phyloP scores from a whole-genome alignment of 2,797 vertebrate species.

The Pangasius krempfi region DNA sequence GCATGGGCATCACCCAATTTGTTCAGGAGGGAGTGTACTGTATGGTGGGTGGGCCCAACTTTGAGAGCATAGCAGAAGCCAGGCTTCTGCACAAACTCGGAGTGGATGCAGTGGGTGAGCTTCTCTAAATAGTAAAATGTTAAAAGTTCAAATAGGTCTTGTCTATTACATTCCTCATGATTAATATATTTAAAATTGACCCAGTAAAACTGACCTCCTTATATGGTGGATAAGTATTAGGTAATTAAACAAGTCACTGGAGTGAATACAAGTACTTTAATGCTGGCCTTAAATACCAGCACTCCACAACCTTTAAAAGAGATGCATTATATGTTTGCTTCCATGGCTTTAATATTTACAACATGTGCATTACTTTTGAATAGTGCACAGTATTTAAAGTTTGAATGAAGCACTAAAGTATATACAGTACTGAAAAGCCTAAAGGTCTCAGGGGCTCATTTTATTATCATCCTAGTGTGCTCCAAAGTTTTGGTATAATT shows the following conservation, averaged over 20 bases:
- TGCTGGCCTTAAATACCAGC: background rate
- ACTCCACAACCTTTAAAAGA: background rate
- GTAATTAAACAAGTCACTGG: background rate
- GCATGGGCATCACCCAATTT: slow-evolving; percentile 67
- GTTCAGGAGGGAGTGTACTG: slow-evolving; percentile 82
- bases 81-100: slow-evolving; percentile 77
- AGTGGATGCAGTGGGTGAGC: slow-evolving; percentile 81
- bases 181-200: background rate
- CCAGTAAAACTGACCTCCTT: background rate
- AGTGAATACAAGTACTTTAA: background rate
- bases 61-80: slow-evolving; percentile 82
- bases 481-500: background rate
- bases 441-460: background rate
- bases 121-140: background rate
- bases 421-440: background rate
- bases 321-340: background rate
- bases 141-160: background rate
- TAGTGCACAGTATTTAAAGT: background rate
- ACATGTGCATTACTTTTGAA: background rate
- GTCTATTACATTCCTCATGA: background rate
- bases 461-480: background rate
- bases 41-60: slow-evolving; percentile 83
- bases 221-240: background rate
- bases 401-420: background rate
- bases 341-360: background rate